These are phyloP conservation scores for Poecilia picta DNA, from an alignment of 2,797 vertebrate species.

Conservation along the genomic window DNA sequence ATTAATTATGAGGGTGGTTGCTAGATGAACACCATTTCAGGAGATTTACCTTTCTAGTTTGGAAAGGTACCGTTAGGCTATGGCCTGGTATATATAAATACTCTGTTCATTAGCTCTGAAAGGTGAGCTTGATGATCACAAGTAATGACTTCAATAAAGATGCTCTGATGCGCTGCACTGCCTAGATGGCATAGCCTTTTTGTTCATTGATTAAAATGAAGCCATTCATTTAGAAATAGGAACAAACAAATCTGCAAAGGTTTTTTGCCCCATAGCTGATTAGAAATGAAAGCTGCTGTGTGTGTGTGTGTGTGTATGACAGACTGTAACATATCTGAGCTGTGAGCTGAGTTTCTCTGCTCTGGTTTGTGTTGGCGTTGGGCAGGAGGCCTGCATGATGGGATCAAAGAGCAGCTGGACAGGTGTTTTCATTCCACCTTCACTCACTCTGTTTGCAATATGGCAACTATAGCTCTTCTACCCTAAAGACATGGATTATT, in stretches of 20 bases:
- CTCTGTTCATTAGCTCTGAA: conserved; percentile 57
- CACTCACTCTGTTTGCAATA: conserved; percentile 16
- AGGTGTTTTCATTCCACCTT: conserved; percentile 40
- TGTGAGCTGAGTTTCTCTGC: conserved; percentile 19
- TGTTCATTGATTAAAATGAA: conserved; percentile 53
- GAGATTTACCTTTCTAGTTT: conserved; percentile 5
- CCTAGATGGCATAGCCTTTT: conserved; percentile 10
- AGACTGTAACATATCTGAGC: conserved; percentile 27
- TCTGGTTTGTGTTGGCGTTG: conserved; percentile 46
- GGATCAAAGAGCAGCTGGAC: conserved; percentile 68
- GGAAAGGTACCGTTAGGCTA: conserved; percentile 6
- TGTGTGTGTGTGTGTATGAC: conserved; percentile 18
- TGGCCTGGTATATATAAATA: conserved; percentile 34
- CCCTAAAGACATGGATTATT: conserved; percentile 14
- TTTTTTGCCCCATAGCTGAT: conserved; percentile 38
- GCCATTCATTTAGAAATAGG: conserved; percentile 23
- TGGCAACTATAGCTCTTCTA: conserved; percentile 13
- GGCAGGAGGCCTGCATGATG: conserved; percentile 42
- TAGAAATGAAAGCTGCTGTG: conserved; percentile 17
- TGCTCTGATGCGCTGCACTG: conserved; percentile 6
- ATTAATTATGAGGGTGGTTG: conserved; percentile 1
- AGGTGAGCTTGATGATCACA: conserved; percentile 34
- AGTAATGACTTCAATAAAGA: conserved; percentile 36
- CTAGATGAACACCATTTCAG: background rate
- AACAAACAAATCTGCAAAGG: conserved; percentile 45